A percentile compares a stretch with the other conserved stretches of the same genome.
These are phyloP conservation scores for Tamias sibiricus DNA, from an alignment of 2,113 vertebrate genomes.

Conservation along the genomic window DNA sequence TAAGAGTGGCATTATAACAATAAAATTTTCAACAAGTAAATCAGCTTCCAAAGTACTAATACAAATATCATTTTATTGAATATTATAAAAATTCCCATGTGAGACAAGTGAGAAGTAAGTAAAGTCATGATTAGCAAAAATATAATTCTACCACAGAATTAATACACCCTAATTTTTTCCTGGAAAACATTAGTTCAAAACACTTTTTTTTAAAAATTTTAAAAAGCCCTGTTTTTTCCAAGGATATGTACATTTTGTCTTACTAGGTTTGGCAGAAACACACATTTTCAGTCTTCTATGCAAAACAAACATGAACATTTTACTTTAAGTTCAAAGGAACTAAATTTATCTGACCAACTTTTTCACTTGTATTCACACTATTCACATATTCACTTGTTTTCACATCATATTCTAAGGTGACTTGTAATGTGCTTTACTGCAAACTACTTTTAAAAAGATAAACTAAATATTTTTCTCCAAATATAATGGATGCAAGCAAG, in stretches of 20 bases:
- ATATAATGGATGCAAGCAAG: neutral
- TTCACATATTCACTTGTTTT: too few relatives aligned
- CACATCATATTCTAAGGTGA: neutral
- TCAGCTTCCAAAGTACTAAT: neutral
- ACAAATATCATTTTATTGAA: neutral
- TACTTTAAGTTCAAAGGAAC: neutral
- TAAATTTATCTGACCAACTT: neutral
- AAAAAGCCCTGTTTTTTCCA: neutral
- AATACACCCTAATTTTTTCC: neutral
- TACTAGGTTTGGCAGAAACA: neutral
- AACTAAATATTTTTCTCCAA: neutral
- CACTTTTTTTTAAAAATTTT: neutral
- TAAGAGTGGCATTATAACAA: neutral
- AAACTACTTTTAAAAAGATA: neutral
- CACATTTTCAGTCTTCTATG: neutral
- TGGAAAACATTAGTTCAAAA: neutral
- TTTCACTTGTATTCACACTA: neutral
- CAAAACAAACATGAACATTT: neutral
- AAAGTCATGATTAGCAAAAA: neutral
- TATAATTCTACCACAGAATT: neutral
- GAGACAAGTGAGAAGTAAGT: neutral
- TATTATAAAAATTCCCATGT: neutral
- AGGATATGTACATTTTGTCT: neutral
- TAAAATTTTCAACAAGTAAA: neutral
- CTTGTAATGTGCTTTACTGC: neutral